These are phyloP conservation scores for Mustela nigripes DNA, from an alignment of 2,113 vertebrate genomes.

Conservation along the genomic window DNA sequence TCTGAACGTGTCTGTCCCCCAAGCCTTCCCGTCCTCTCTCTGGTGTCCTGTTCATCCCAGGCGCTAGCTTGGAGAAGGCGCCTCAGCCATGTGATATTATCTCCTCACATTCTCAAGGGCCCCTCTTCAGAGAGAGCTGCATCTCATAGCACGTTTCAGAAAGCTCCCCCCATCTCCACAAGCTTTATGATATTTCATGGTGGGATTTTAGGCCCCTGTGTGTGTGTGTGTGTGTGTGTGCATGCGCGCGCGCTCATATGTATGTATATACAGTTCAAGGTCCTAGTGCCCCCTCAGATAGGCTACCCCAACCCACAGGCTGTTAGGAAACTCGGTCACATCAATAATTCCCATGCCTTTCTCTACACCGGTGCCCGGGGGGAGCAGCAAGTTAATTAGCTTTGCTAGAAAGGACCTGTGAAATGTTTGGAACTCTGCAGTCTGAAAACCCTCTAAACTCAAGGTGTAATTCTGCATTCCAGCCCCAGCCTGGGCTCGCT, in stretches of 20 bases:
- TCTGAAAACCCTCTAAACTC: background rate
- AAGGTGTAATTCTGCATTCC: background rate
- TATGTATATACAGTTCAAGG: background rate
- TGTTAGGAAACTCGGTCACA: constrained; percentile 60
- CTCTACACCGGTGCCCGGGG: background rate
- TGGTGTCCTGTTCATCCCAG: background rate
- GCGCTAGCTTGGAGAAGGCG: background rate
- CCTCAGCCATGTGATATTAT: background rate
- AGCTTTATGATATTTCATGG: background rate
- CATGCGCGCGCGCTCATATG: accelerated
- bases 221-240: accelerated
- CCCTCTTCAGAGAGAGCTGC: background rate
- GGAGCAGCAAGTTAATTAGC: constrained; percentile 54
- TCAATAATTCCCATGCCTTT: background rate
- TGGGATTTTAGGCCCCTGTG: background rate
- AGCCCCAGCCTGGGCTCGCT: background rate
- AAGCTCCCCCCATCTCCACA: background rate
- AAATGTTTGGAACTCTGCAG: background rate
- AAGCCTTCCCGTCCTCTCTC: background rate
- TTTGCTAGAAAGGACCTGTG: constrained; percentile 42
- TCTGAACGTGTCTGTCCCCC: background rate
- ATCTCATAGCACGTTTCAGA: background rate
- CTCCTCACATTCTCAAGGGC: background rate
- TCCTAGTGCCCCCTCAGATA: background rate
- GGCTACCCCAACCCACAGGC: background rate